These are phyloP conservation scores for Agrilus planipennis DNA, from an alignment of 1,140 invertebrate genomes.

Conservation along the genomic window DNA sequence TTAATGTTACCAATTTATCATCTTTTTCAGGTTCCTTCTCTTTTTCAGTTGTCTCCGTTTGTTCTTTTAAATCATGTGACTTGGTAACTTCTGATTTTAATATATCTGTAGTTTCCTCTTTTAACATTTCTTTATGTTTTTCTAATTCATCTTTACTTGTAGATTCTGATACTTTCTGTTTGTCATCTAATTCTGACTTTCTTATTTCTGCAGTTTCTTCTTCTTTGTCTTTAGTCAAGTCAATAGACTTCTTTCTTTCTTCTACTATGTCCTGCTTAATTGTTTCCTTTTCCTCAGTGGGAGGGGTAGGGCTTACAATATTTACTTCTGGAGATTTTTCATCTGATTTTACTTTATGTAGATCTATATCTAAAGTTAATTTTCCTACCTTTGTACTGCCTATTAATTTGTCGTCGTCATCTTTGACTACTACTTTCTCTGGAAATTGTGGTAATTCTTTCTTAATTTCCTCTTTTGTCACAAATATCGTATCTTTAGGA, in stretches of 20 bases:
- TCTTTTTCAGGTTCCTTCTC: constrained; percentile 5
- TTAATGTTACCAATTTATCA: too few species aligned
- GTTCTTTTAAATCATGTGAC: constrained; percentile 4
- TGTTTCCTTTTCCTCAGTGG: constrained; percentile 1
- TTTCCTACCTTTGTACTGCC: neutral
- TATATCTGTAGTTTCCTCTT: constrained; percentile 15
- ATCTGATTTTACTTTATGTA: neutral
- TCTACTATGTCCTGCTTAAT: neutral
- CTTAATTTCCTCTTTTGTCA: neutral
- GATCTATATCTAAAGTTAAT: constrained; percentile 1
- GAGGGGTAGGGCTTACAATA: neutral
- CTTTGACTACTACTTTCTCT: neutral
- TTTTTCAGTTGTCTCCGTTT: constrained; percentile 6
- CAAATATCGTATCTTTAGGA: neutral
- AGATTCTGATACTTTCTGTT: constrained; percentile 1
- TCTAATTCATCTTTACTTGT: constrained; percentile 1
- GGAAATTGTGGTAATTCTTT: neutral
- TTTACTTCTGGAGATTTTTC: neutral
- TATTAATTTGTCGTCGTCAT: neutral
- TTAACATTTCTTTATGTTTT: constrained; percentile 15
- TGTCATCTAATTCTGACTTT: neutral
- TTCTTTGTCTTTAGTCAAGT: neutral
- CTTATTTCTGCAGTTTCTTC: neutral
- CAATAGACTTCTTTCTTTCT: constrained; percentile 1
- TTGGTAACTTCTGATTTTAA: constrained; percentile 3